Conservation (phyloP, 2,113 vertebrate species). For the Pseudopodoces humilis region DNA sequence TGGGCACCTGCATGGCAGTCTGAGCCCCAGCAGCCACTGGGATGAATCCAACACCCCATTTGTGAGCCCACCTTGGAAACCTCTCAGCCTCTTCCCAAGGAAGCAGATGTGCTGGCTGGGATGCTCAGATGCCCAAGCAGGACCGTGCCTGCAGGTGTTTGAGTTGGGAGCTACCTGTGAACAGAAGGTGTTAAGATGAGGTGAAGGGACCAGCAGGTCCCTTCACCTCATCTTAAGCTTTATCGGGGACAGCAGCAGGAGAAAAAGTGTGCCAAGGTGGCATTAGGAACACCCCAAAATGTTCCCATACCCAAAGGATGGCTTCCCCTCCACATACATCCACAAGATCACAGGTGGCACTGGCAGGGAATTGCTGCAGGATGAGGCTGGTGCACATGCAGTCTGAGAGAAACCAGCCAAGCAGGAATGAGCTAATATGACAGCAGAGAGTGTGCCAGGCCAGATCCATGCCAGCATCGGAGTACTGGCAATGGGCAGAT, state of each 20-base stretch:
- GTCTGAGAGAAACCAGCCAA: neutral
- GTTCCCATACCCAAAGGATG: neutral
- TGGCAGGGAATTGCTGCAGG: neutral
- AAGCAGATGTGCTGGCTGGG: neutral
- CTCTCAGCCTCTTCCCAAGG: neutral
- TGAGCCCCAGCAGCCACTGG: neutral
- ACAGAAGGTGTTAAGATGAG: too few species aligned
- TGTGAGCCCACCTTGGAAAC: neutral
- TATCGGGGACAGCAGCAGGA: neutral
- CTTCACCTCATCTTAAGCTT: neutral
- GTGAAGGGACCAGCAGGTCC: neutral
- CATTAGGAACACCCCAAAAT: neutral
- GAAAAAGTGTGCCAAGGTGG: too few species aligned
- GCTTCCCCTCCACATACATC: fast-evolving
- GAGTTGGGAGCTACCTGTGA: neutral
- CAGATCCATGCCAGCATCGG: neutral
- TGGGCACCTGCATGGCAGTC: neutral
- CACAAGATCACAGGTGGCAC: too few species aligned
- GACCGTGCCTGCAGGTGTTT: fast-evolving
- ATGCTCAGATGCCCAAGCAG: fast-evolving
- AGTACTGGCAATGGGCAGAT: neutral
- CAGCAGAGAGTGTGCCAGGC: neutral
- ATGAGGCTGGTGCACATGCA: neutral
- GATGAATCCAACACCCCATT: neutral
- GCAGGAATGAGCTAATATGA: neutral